Base-by-base conservation (phyloP, 92 coral and sea anemone genomes). In the Bergia sp. region DNA sequence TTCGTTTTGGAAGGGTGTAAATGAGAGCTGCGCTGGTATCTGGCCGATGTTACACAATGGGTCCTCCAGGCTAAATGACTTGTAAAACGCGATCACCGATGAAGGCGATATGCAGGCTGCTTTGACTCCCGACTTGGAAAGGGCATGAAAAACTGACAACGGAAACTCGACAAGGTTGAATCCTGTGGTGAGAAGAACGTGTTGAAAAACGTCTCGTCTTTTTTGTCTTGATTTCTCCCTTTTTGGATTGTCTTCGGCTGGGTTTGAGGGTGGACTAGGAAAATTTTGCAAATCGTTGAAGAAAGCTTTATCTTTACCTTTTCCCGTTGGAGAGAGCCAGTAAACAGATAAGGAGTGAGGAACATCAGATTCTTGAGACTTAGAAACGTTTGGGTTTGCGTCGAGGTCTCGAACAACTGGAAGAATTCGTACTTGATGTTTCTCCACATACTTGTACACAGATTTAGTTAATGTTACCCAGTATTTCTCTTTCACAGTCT, bases 151-250 rank as follows among this genome's bases (percentile, higher is more conserved):
- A 43, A 92, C 57, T 29, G 65, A 20, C 81, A 86, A 23, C 23
- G 96, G 91, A 72, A 90, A 79, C 15, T 82, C 87, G 7, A 94
- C 91, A 74, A 94, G 88, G 79, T 94, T 94, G 41, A 94, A 91
- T 20, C 95, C 95, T 45, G 90, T 77, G 41, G 47, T 88, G 42
- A 92, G 94, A n/a, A 94, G 86, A 65, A 89, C 79, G 44, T 78
- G 86, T 36, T 89, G 57, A 38, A 92, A 47, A 47, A 18, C 5
- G 0, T 71, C 61, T 88, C 86, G 87, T 37, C 44, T 53, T 13
- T 4, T 2, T 61, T 79, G 66, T 40, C 21, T 23, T 79, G 47
- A 44, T 4, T 57, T 53, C 20, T 73, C 76, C 36, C 75, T 76
- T 61, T 23, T 11, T 21, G 40, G 16, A 2, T 39, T 23, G 12